Evolutionary conservation across 37 sponge, comb jelly and placozoan genomes (phyloP).

Genomic region (Amphimedon queenslandica): DNA sequence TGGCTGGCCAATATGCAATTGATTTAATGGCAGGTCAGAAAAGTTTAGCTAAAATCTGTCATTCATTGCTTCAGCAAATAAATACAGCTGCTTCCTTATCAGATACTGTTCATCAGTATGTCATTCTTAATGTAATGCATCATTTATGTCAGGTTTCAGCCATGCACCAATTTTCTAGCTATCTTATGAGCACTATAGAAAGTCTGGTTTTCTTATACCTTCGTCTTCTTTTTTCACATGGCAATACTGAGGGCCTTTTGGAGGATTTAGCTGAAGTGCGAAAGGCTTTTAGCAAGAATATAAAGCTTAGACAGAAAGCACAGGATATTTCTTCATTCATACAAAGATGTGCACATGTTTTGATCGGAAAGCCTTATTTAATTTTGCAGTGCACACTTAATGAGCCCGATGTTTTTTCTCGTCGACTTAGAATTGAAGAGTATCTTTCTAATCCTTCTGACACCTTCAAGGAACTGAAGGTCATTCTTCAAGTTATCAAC

Average conservation of each 20-base stretch:
- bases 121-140: neutral
- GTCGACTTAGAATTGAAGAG: neutral
- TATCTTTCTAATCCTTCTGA: conserved; percentile 2
- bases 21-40: conserved; percentile 2
- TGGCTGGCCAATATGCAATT: conserved; percentile 1
- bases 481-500: conserved; percentile 14
- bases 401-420: neutral
- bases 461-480: neutral
- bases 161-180: neutral
- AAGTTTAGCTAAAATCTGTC: neutral
- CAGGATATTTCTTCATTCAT: conserved; percentile 2
- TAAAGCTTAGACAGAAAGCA: neutral
- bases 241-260: neutral
- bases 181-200: neutral
- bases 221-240: neutral
- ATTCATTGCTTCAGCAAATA: neutral
- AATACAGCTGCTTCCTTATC: neutral
- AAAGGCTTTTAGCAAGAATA: neutral
- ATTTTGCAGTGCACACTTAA: conserved; percentile 35
- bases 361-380: conserved; percentile 3
- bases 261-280: conserved; percentile 11
- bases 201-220: conserved; percentile 27
- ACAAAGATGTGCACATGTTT: conserved; percentile 8
- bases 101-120: neutral
- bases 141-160: too few species aligned